These are phyloP conservation scores for Antechinus stuartii DNA, from an alignment of 2,113 vertebrate genomes.

Conservation along the genomic window DNA sequence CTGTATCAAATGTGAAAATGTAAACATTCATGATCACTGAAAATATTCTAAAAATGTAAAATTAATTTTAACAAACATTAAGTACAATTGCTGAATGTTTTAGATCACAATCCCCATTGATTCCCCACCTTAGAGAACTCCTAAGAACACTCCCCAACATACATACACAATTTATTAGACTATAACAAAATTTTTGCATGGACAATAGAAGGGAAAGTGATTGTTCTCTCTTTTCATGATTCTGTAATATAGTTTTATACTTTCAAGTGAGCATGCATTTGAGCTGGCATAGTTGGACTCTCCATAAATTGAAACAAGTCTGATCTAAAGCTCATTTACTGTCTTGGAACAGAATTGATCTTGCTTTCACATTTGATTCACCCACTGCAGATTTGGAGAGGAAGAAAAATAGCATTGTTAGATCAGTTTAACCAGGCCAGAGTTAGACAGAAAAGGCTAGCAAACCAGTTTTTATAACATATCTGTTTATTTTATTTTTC, in stretches of 20 bases:
- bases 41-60: neutral
- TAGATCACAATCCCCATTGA: neutral
- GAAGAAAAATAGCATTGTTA: conserved; percentile 81
- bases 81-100: conserved; percentile 23
- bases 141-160: neutral
- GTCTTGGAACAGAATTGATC: conserved; percentile 85
- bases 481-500: conserved; percentile 33
- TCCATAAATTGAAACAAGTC: conserved; percentile 79
- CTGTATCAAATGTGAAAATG: neutral
- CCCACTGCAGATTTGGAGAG: conserved; percentile 74
- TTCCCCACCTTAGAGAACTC: neutral
- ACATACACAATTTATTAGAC: conserved; percentile 38
- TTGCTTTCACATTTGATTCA: conserved; percentile 86
- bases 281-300: conserved; percentile 65
- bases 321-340: conserved; percentile 83
- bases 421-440: conserved; percentile 67
- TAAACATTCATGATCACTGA: neutral
- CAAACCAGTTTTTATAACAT: conserved; percentile 19
- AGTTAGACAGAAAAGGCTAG: conserved; percentile 48
- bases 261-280: conserved; percentile 59
- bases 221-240: conserved; percentile 69
- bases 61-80: conserved; percentile 15
- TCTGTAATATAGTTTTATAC: conserved; percentile 68
- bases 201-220: neutral
- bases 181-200: conserved; percentile 62